Conservation (phyloP, 2,888 invertebrate species). For the Megalurothrips usitatus region DNA sequence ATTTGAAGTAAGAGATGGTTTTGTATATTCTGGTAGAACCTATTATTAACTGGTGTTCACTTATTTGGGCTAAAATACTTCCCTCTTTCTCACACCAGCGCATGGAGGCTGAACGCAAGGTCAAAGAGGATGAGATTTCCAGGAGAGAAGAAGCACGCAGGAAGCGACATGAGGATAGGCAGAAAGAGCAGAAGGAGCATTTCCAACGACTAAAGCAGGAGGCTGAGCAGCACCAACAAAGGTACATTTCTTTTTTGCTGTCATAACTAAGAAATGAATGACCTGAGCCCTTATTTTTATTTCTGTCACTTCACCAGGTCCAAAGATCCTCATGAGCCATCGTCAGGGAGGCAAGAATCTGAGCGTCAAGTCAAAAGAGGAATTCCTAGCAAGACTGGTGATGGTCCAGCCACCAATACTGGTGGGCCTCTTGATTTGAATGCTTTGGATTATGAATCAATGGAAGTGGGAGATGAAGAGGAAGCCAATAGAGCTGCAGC, state of each 20-base stretch:
- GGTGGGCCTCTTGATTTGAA: slow-evolving; percentile 7
- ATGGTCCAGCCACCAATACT: not conserved
- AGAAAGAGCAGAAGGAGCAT: slow-evolving; percentile 38
- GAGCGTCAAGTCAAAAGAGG: not conserved
- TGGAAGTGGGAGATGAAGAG: not conserved
- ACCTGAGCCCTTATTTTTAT: not conserved
- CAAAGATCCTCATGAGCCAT: not conserved
- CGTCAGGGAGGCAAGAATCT: not conserved
- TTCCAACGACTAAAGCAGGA: not conserved
- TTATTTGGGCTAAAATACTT: slow-evolving; percentile 13
- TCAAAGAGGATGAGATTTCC: slow-evolving; percentile 56
- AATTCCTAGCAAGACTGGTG: not conserved
- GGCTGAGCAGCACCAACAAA: not conserved
- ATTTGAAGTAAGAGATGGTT: slow-evolving; percentile 56
- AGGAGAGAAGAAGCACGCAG: slow-evolving; percentile 53
- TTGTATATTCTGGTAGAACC: not conserved
- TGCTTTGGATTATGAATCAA: not conserved
- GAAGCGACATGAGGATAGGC: slow-evolving; percentile 53
- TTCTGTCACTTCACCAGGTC: not conserved
- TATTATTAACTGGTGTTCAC: slow-evolving; percentile 29
- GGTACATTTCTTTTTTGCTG: not conserved
- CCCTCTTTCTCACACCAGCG: slow-evolving; percentile 46
- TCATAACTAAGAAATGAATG: too few relatives aligned
- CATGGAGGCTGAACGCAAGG: slow-evolving; percentile 61
- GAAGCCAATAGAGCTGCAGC: not conserved